phyloP scores from a whole-genome alignment of 2,797 vertebrate genomes.

The Acipenser oxyrinchus region DNA sequence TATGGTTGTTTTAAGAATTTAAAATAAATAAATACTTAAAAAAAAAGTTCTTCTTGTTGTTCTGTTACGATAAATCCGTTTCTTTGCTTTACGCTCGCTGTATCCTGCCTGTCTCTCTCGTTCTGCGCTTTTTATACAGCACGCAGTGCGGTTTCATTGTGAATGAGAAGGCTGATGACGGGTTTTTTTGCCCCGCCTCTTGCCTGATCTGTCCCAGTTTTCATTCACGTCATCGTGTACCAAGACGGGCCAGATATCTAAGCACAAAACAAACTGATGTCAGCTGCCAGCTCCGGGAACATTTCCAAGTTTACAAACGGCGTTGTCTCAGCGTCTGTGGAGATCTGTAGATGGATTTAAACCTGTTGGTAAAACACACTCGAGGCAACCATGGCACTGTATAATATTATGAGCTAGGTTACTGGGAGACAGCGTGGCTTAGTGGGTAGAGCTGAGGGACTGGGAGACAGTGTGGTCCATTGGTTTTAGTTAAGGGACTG shows the following conservation, averaged over 20 bases:
- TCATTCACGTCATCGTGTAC: slow-evolving; percentile 44
- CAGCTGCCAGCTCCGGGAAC: slow-evolving; percentile 8
- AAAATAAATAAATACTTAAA: neutral
- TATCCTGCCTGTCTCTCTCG: too few relatives aligned
- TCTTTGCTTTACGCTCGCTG: too few relatives aligned
- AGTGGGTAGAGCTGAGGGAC: too few relatives aligned
- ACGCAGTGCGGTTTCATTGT: neutral
- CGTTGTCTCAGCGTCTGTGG: neutral
- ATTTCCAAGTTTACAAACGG: neutral
- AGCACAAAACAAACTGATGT: slow-evolving; percentile 4
- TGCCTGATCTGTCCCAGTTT: slow-evolving; percentile 36
- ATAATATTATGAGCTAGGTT: too few relatives aligned
- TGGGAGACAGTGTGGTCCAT: too few relatives aligned
- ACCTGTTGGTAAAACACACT: neutral
- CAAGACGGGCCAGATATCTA: neutral
- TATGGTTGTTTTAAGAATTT: neutral
- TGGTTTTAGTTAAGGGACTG: too few relatives aligned
- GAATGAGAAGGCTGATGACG: slow-evolving; percentile 36
- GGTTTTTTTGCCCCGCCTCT: slow-evolving; percentile 34
- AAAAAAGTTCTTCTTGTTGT: too few relatives aligned
- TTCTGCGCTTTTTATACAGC: too few relatives aligned
- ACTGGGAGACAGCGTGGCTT: too few relatives aligned
- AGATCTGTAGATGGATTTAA: neutral
- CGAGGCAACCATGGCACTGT: too few relatives aligned
- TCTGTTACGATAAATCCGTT: too few relatives aligned